Conservation (phyloP, 92 coral and sea anemone genomes). For the Pocillopora grandis region DNA sequence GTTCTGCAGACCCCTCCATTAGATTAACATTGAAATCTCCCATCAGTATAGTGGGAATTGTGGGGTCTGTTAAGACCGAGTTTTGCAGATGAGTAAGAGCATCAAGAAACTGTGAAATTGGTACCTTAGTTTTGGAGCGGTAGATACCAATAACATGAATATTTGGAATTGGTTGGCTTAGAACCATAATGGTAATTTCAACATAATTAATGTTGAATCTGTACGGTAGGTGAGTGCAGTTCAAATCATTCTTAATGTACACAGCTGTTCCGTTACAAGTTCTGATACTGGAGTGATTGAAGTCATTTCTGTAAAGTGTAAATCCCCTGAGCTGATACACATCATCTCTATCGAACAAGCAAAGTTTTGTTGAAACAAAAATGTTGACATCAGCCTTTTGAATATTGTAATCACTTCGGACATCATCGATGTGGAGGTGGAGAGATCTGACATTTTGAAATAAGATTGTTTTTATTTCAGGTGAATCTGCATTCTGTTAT, state of each 20-base stretch:
- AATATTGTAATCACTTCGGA: constrained; percentile 49
- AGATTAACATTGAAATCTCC: too few relatives aligned
- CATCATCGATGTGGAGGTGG: constrained; percentile 55
- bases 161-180: constrained; percentile 43
- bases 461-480: background rate
- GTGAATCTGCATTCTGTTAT: background rate
- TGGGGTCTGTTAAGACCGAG: background rate
- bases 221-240: constrained; percentile 33
- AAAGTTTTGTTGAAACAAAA: constrained; percentile 63
- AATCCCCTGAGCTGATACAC: constrained; percentile 34
- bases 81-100: background rate
- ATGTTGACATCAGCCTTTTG: constrained; percentile 66
- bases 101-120: background rate
- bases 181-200: constrained; percentile 48
- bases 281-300: constrained; percentile 41
- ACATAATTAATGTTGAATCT: constrained; percentile 55
- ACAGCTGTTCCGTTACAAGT: constrained; percentile 42
- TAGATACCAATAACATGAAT: constrained; percentile 57
- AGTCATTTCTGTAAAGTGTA: constrained; percentile 58
- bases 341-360: constrained; percentile 41
- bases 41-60: too few relatives aligned
- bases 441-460: too few relatives aligned
- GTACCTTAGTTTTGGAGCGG: background rate
- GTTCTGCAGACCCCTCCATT: too few relatives aligned
- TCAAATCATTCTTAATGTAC: constrained; percentile 45